A percentile compares a stretch with the other conserved stretches of the same genome.
These are phyloP conservation scores for Apis florea DNA, from an alignment of 1,140 invertebrate species.

Conservation along the genomic window DNA sequence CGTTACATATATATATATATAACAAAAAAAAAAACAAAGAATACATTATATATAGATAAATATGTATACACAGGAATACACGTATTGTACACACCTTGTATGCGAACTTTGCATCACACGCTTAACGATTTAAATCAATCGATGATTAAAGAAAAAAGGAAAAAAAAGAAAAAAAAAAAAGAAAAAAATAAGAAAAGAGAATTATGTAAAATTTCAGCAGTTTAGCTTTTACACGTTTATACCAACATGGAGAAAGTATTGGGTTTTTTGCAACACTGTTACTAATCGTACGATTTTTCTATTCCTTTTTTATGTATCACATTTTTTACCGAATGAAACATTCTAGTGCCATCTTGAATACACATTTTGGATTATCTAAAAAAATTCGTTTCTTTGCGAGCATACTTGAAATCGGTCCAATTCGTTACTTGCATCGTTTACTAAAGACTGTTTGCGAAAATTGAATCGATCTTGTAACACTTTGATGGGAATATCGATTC, in stretches of 20 bases:
- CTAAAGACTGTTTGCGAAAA: constrained; percentile 1
- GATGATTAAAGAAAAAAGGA: not conserved
- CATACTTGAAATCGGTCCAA: not conserved
- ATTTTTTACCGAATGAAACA: constrained; percentile 32
- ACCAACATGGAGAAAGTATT: constrained; percentile 42
- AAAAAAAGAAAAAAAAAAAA: too few species aligned
- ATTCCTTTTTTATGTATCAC: constrained; percentile 48
- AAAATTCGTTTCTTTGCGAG: not conserved
- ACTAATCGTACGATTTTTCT: constrained; percentile 47
- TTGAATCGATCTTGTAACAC: not conserved
- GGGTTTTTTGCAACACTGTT: constrained; percentile 50
- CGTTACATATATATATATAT: constrained; percentile 18
- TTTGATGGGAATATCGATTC: not conserved
- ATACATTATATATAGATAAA: constrained; percentile 9
- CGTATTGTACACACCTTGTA: constrained; percentile 1
- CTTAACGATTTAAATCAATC: constrained; percentile 28
- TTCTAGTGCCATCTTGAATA: constrained; percentile 18
- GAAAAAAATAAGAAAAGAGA: not conserved
- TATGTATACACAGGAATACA: constrained; percentile 4
- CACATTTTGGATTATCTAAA: not conserved
- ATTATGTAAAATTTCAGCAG: constrained; percentile 24
- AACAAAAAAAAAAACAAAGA: not conserved
- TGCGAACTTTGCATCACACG: constrained; percentile 10
- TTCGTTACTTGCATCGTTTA: constrained; percentile 6
- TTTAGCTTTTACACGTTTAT: constrained; percentile 58